A percentile compares a stretch with the other conserved stretches of the same genome.
phyloP scores from a whole-genome alignment of 2,113 vertebrate genomes.

The Rhodinocichla rosea region DNA sequence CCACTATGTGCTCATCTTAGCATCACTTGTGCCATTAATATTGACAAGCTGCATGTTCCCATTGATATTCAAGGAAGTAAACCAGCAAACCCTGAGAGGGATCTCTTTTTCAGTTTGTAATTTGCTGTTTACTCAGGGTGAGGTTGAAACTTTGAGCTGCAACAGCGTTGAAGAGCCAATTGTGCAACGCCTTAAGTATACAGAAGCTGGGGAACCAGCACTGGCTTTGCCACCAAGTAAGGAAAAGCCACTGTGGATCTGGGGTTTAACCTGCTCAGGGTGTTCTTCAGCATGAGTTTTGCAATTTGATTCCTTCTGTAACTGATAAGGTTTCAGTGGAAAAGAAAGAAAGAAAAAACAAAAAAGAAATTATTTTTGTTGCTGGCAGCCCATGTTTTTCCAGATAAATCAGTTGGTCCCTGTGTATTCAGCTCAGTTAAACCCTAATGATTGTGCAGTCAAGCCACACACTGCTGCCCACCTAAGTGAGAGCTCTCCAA shows the following conservation, averaged over 20 bases:
- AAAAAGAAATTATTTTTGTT: not conserved
- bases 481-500: not conserved
- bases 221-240: not conserved
- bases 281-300: not conserved
- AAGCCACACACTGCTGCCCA: not conserved
- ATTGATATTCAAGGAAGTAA: not conserved
- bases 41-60: not conserved
- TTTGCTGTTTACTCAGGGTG: slow-evolving; percentile 1
- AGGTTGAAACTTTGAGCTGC: not conserved
- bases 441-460: not conserved
- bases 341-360: not conserved
- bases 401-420: not conserved
- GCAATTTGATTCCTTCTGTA: not conserved
- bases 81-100: not conserved
- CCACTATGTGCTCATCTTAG: not conserved
- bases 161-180: not conserved
- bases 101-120: not conserved
- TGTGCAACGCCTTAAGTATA: not conserved
- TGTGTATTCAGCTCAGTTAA: not conserved
- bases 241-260: not conserved
- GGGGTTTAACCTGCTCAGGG: not conserved
- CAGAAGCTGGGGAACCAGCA: not conserved
- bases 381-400: not conserved
- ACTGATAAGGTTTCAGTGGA: rapidly evolving
- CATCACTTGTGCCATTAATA: not conserved